phyloP scores from a whole-genome alignment of 1,140 invertebrate genomes.

The Dendrolimus punctatus region DNA sequence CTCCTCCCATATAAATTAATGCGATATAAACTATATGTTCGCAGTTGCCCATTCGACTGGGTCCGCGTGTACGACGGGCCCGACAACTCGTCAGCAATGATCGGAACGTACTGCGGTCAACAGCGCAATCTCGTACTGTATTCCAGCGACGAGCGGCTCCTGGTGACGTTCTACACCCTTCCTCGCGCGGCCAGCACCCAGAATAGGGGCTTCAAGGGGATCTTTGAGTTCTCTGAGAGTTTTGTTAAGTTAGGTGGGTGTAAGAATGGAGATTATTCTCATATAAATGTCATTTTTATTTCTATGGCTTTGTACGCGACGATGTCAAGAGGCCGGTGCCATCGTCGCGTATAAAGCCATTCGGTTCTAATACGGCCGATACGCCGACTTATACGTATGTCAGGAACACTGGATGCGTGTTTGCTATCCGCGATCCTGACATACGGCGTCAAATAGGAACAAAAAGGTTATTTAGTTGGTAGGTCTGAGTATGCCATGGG shows the following conservation, averaged over 20 bases:
- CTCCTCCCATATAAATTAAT: too few species aligned
- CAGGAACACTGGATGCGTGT: too few species aligned
- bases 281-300: too few species aligned
- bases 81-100: constrained; percentile 87
- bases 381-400: too few species aligned
- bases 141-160: constrained; percentile 91
- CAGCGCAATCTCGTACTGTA: constrained; percentile 95
- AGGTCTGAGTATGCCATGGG: too few species aligned
- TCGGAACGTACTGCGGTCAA: constrained; percentile 98
- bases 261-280: not conserved
- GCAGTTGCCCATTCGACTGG: constrained; percentile 98
- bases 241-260: constrained; percentile 94
- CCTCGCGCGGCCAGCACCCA: constrained; percentile 91
- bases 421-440: too few species aligned
- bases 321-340: too few species aligned
- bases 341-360: too few species aligned
- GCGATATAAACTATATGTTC: not conserved
- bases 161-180: constrained; percentile 92
- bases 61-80: constrained; percentile 97
- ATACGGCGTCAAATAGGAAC: too few species aligned
- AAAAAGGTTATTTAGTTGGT: too few species aligned
- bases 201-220: constrained; percentile 95
- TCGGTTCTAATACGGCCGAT: too few species aligned
- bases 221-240: constrained; percentile 96
- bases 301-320: too few species aligned